A percentile compares a stretch with the other conserved stretches of the same genome.
Conservation (phyloP, 30 jellyfish, hydroid and myxozoan species). For the Morbakka virulenta region DNA sequence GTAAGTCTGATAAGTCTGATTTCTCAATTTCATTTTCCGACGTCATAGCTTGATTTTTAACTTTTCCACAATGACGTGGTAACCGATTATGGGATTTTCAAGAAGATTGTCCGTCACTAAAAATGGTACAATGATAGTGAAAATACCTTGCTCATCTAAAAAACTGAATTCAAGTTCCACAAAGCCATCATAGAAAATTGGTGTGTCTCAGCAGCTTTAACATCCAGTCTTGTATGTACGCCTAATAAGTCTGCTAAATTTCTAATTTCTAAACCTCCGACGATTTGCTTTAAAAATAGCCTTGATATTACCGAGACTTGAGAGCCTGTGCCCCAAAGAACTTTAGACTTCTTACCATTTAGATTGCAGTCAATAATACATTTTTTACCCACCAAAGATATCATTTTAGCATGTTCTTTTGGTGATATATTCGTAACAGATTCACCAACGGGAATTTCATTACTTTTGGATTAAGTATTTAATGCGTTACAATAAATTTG, state of each 20-base stretch:
- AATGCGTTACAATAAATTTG: constrained; percentile 15
- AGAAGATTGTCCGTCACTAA: constrained; percentile 23
- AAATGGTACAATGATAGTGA: constrained; percentile 40
- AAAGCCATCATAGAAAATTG: constrained; percentile 38
- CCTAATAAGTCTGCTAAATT: constrained; percentile 6
- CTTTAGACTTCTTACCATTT: constrained; percentile 16
- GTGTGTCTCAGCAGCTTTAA: constrained; percentile 45
- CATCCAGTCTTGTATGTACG: constrained; percentile 1
- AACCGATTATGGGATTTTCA: constrained; percentile 43
- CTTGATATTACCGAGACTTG: constrained; percentile 51
- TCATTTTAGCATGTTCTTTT: constrained; percentile 9
- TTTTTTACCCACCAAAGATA: constrained; percentile 47
- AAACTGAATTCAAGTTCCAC: constrained; percentile 23
- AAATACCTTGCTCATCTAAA: not conserved
- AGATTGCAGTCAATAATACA: constrained; percentile 43
- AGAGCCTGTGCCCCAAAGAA: constrained; percentile 59
- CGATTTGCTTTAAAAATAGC: constrained; percentile 4
- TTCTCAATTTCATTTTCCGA: not conserved
- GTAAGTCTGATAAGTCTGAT: not conserved
- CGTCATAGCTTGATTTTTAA: no score
- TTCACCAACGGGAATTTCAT: not conserved
- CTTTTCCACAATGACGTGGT: constrained; percentile 55
- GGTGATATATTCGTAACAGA: constrained; percentile 33
- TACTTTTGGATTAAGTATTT: not conserved
- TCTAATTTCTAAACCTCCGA: constrained; percentile 1